Evolutionary conservation across 2,888 invertebrate species (phyloP).

Genomic region (Dendrolimus houi): DNA sequence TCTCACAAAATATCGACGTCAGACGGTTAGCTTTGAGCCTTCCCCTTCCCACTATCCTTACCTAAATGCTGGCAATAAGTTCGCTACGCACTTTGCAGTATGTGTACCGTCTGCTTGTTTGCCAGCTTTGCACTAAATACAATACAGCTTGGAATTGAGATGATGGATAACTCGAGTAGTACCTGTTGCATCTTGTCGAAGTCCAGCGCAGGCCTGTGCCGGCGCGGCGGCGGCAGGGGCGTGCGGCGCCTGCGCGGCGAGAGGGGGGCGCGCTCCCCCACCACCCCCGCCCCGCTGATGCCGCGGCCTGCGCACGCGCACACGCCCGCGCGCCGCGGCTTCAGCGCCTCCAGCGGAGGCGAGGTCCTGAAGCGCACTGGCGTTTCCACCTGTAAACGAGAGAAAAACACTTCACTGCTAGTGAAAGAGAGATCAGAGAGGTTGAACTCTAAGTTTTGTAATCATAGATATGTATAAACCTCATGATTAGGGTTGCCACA

Average conservation of each 20-base stretch:
- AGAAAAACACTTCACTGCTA: too few species aligned
- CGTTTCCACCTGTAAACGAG: conserved; percentile 76
- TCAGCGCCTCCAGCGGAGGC: conserved; percentile 92
- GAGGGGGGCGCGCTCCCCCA: conserved; percentile 59
- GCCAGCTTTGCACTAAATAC: not conserved
- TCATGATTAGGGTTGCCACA: too few species aligned
- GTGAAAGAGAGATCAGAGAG: too few species aligned
- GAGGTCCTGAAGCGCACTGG: conserved; percentile 94
- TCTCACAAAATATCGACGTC: too few species aligned
- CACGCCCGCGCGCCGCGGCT: conserved; percentile 79
- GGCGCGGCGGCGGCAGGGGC: conserved; percentile 54
- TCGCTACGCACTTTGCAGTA: too few species aligned
- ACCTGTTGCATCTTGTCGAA: conserved; percentile 99
- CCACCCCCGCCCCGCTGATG: conserved; percentile 54
- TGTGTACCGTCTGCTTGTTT: too few species aligned
- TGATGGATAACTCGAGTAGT: conserved; percentile 13
- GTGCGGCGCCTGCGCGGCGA: conserved; percentile 54
- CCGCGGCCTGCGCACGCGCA: conserved; percentile 71
- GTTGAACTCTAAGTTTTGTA: too few species aligned
- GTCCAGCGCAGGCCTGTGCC: conserved; percentile 92
- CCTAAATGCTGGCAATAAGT: too few species aligned
- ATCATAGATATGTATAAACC: too few species aligned
- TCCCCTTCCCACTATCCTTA: too few species aligned
- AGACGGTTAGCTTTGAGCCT: too few species aligned
- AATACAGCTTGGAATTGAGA: not conserved